phyloP scores from a whole-genome alignment of 2,113 vertebrate genomes.

The Pelecanus crispus region DNA sequence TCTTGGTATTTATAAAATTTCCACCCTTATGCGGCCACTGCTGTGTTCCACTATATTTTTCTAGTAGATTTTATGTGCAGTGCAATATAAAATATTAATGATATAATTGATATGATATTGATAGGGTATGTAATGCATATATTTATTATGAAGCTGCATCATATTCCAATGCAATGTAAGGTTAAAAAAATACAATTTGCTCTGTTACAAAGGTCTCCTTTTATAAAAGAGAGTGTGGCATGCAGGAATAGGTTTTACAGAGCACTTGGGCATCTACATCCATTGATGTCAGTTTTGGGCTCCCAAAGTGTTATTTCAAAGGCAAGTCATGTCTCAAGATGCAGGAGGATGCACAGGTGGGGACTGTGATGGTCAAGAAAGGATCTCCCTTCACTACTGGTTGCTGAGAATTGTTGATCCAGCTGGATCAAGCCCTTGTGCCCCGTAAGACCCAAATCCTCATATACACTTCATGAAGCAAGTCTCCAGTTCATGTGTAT shows the following conservation, averaged over 20 bases:
- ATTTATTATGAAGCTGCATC: not conserved
- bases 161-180: not conserved
- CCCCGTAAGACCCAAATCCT: not conserved
- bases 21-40: too few species aligned
- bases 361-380: not conserved
- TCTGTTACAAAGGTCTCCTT: too few species aligned
- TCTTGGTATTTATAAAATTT: not conserved
- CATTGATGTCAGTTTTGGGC: not conserved
- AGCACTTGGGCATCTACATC: fast-evolving
- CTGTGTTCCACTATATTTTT: not conserved
- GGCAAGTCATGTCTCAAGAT: not conserved
- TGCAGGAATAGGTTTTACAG: not conserved
- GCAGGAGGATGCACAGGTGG: not conserved
- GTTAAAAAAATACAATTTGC: not conserved
- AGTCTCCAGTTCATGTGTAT: fast-evolving
- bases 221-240: not conserved
- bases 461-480: not conserved
- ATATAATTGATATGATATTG: not conserved
- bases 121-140: not conserved
- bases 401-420: not conserved
- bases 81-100: not conserved
- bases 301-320: not conserved
- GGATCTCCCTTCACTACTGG: too few species aligned
- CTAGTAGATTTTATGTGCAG: not conserved
- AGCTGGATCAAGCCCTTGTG: not conserved